These are phyloP conservation scores for Trichonephila clavipes DNA, from an alignment of 1,140 invertebrate genomes.

Conservation along the genomic window DNA sequence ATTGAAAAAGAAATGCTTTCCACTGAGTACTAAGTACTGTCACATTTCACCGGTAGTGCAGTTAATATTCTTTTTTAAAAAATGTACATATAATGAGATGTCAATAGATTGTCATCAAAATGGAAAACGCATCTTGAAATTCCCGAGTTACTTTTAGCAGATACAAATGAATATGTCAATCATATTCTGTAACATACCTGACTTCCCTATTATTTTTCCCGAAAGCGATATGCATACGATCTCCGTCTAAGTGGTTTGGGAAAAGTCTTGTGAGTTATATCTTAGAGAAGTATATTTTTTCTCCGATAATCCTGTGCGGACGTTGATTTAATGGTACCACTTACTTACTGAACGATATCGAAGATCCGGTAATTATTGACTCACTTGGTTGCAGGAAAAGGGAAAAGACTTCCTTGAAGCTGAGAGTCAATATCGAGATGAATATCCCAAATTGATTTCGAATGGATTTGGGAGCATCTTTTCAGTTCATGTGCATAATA, in stretches of 20 bases:
- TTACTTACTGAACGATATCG: constrained; percentile 4
- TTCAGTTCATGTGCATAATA: not conserved
- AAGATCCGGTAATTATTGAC: constrained; percentile 49
- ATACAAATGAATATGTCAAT: constrained; percentile 18
- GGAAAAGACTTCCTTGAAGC: constrained; percentile 7
- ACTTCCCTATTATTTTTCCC: not conserved
- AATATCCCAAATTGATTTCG: constrained; percentile 34
- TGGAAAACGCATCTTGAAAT: not conserved
- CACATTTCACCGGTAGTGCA: not conserved
- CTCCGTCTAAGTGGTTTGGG: not conserved
- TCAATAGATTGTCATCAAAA: not conserved
- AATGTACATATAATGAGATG: not conserved
- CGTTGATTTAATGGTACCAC: constrained; percentile 50
- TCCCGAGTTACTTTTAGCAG: not conserved
- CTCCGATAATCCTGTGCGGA: constrained; percentile 12
- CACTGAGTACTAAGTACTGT: not conserved
- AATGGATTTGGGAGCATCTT: not conserved
- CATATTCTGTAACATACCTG: not conserved
- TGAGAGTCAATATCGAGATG: constrained; percentile 20
- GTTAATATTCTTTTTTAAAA: not conserved
- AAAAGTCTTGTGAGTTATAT: not conserved
- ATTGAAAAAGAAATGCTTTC: not conserved
- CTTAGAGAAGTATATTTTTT: not conserved
- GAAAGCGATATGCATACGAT: not conserved
- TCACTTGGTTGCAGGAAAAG: not conserved